Conservation (phyloP, 2,113 vertebrate genomes). For the Rhea americana region DNA sequence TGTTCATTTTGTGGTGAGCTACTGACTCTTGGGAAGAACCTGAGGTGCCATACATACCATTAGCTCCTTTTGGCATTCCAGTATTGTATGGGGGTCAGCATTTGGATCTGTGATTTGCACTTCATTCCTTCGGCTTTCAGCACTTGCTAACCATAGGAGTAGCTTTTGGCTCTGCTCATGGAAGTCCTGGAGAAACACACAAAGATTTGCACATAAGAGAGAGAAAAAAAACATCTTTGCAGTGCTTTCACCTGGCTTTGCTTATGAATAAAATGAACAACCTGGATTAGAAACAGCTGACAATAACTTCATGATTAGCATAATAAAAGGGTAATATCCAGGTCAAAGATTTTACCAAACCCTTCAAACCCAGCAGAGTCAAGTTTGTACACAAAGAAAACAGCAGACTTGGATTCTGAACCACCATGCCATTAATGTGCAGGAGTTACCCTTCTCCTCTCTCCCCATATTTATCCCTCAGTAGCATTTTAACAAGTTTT, state of each 20-base stretch:
- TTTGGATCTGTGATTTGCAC: conserved; percentile 52
- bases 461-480: background rate
- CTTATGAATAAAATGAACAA: background rate
- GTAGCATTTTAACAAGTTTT: background rate
- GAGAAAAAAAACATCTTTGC: background rate
- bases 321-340: background rate
- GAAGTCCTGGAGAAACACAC: conserved; percentile 83
- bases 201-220: background rate
- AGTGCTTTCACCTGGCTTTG: background rate
- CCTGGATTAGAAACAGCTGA: background rate
- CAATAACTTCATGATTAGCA: background rate
- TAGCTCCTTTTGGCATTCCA: conserved; percentile 75
- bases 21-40: background rate
- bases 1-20: background rate
- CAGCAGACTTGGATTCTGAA: background rate
- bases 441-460: background rate
- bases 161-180: conserved; percentile 84
- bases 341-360: background rate
- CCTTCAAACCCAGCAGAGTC: background rate
- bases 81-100: conserved; percentile 52
- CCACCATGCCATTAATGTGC: background rate
- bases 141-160: conserved; percentile 84
- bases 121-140: conserved; percentile 74
- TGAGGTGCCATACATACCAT: conserved; percentile 73
- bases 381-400: background rate